These are phyloP conservation scores for Danio jaintianensis DNA, from an alignment of 2,797 vertebrate species.

Conservation along the genomic window DNA sequence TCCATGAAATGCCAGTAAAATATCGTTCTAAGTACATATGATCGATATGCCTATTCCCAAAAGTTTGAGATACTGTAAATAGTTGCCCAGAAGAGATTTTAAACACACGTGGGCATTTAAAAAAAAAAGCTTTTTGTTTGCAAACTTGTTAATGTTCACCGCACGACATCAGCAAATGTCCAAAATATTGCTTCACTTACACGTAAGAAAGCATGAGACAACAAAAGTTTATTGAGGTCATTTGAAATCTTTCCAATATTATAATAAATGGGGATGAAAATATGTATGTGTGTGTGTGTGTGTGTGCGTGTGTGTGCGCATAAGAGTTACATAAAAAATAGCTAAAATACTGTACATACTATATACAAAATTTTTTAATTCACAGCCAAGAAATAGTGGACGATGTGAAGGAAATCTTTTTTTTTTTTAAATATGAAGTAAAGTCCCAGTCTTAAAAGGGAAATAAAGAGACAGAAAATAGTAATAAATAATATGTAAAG, in stretches of 20 bases:
- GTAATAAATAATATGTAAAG: neutral
- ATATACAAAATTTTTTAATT: neutral
- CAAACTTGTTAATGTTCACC: slow-evolving; percentile 3
- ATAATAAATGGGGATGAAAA: neutral
- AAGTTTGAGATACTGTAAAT: slow-evolving; percentile 71
- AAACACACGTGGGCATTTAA: neutral
- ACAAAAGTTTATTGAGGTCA: neutral
- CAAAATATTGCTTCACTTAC: neutral
- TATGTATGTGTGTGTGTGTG: neutral
- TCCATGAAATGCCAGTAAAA: neutral
- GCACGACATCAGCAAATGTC: neutral
- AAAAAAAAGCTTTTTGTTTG: slow-evolving; percentile 14
- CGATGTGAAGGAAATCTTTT: neutral
- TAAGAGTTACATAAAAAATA: neutral
- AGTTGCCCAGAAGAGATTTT: slow-evolving; percentile 61
- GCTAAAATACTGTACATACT: neutral
- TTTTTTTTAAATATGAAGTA: neutral
- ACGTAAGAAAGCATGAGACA: neutral
- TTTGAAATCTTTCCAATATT: neutral
- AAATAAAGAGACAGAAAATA: slow-evolving; percentile 5
- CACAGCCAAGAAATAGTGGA: neutral
- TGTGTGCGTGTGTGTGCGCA: neutral
- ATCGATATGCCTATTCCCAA: slow-evolving; percentile 76
- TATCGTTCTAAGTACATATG: slow-evolving; percentile 64
- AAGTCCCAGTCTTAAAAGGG: neutral